These are phyloP conservation scores for Thera britannica DNA, from an alignment of 2,888 invertebrate genomes.

Conservation along the genomic window DNA sequence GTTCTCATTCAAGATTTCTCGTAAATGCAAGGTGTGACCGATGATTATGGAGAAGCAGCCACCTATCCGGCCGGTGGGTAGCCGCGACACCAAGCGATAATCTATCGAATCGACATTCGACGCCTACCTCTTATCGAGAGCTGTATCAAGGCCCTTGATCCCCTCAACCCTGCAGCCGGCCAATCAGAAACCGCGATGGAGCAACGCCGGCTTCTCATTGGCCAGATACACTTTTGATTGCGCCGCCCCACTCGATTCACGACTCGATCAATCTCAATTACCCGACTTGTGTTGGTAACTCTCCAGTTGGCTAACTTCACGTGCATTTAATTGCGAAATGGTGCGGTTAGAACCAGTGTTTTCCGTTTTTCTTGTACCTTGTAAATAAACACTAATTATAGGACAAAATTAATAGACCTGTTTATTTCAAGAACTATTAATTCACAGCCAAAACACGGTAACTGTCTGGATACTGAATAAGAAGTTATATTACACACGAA, in stretches of 20 bases:
- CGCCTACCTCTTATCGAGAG: conserved; percentile 82
- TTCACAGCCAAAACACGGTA: conserved; percentile 4
- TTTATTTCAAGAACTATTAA: conserved; percentile 20
- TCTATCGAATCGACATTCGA: conserved; percentile 75
- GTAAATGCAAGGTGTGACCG: conserved; percentile 34
- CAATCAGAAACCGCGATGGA: conserved; percentile 66
- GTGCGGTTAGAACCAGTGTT: conserved; percentile 35
- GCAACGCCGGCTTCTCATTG: conserved; percentile 68
- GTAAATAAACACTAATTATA: conserved; percentile 34
- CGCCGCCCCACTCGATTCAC: conserved; percentile 80
- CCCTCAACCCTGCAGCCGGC: conserved; percentile 71
- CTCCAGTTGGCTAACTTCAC: conserved; percentile 59
- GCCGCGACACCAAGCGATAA: conserved; percentile 66
- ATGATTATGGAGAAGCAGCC: conserved; percentile 32
- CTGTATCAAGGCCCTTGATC: conserved; percentile 78
- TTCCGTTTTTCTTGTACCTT: conserved; percentile 32
- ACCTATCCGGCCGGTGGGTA: conserved; percentile 42
- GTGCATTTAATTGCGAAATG: conserved; percentile 55
- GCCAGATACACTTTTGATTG: conserved; percentile 82
- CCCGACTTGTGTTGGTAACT: conserved; percentile 65
- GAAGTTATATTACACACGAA: background rate
- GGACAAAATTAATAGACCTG: conserved; percentile 24
- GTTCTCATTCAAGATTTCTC: conserved; percentile 17
- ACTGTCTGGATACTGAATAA: background rate
- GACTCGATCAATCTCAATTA: conserved; percentile 82